Base-by-base conservation (phyloP, 1,140 invertebrate species). In the Pachypeltis micranthus region DNA sequence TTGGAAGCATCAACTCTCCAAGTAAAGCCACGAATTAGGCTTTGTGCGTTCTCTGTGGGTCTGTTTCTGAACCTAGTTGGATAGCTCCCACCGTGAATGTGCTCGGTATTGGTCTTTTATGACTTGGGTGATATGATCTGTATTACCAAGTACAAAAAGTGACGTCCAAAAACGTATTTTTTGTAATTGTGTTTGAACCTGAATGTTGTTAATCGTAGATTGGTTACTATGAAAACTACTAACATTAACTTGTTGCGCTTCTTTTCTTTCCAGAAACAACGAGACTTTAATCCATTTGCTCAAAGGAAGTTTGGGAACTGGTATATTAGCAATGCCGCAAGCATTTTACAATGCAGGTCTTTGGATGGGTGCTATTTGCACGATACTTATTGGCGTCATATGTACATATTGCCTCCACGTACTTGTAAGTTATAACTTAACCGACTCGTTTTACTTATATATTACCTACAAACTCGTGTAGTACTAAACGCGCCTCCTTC, bases 291-390 rank as follows among this genome's bases (percentile, higher is more conserved):
- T 86, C 21, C 84, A 87, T 64, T 73, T 87, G 47, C 70, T 87
- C 21, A 87, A 87, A 68, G 83, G 83, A 61, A 87, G 86, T 60
- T 74, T 90, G 61, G 87, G 87, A 14, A 89, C 87, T 0, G 87
- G 88, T 1, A 86, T 90, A 26, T 73, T 90, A 65, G 88, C 88
- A n/a, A 88, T 90, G 83, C 87, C 87, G 51, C 79, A 83, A 68
- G 87, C 86, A 14, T 84, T 89, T 67, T 79, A 79, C 19, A 80
- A 87, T 72, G 78, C 86, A 24, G 87, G 88, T 14, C 75, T 88
- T 14, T 58, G 68, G 3, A 71, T 84, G 64, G 81, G 81, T 62
- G 81, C 83, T 4, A 72, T 81, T n/a, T n/a, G n/a, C n/a, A n/a
- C n/a, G n/a, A n/a, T n/a, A n/a, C n/a, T n/a, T n/a, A n/a, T n/a